Conservation (phyloP, 2,888 invertebrate genomes). For the Neoascia interrupta region DNA sequence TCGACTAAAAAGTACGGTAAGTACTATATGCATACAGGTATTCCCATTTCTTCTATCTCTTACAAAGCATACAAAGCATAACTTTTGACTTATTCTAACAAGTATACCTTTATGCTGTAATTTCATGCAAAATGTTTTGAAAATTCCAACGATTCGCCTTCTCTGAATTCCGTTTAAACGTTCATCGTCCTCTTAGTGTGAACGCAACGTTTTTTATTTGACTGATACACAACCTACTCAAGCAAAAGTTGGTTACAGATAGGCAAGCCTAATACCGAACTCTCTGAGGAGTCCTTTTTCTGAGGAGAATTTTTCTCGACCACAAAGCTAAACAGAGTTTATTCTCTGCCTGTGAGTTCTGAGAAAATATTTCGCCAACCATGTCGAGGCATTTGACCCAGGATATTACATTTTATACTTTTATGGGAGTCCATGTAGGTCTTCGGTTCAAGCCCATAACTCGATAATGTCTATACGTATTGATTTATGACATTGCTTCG, state of each 20-base stretch:
- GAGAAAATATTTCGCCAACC: conserved; percentile 30
- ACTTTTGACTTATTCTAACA: no score
- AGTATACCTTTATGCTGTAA: conserved; percentile 20
- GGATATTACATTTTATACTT: neutral
- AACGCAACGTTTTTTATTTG: conserved; percentile 7
- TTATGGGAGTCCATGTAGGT: conserved; percentile 12
- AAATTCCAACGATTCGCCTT: conserved; percentile 53
- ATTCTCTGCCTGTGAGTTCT: conserved; percentile 47
- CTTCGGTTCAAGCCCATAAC: conserved; percentile 47
- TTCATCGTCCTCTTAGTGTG: conserved; percentile 6
- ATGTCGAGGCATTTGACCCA: neutral
- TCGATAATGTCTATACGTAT: conserved; percentile 65
- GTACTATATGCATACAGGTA: conserved; percentile 61
- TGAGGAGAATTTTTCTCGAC: no score
- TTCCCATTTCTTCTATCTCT: no score
- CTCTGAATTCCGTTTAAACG: conserved; percentile 49
- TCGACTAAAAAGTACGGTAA: conserved; percentile 79
- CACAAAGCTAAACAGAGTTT: conserved; percentile 60
- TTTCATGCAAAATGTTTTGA: conserved; percentile 44
- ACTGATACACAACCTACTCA: neutral
- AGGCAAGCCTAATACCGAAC: conserved; percentile 3
- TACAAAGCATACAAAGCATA: no score
- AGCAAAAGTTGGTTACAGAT: neutral
- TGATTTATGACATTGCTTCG: conserved; percentile 52
- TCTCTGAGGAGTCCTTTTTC: conserved; percentile 38